These are phyloP conservation scores for Huso huso DNA, from an alignment of 2,797 vertebrate genomes.

Conservation along the genomic window DNA sequence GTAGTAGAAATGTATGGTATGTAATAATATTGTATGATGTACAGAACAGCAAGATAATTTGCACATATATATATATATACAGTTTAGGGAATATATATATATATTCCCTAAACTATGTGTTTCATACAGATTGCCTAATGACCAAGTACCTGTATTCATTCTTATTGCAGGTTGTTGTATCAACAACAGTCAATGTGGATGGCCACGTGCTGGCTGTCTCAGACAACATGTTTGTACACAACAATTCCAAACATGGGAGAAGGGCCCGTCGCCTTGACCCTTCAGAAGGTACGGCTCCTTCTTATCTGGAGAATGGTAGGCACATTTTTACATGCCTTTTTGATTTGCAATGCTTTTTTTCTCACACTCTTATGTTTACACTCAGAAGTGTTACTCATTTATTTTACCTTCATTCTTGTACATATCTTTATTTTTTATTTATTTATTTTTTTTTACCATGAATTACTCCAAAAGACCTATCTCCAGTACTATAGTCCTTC, in stretches of 20 bases:
- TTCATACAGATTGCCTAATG: constrained; percentile 4
- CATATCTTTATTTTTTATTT: constrained; percentile 2
- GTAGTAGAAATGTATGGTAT: too few relatives aligned
- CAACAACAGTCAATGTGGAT: constrained; percentile 98
- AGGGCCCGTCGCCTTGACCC: constrained; percentile 98
- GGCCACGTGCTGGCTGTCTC: constrained; percentile 98
- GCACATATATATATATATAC: too few relatives aligned
- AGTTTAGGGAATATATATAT: too few relatives aligned
- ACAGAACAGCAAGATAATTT: too few relatives aligned
- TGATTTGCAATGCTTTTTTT: constrained; percentile 55
- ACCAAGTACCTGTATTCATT: constrained; percentile 25
- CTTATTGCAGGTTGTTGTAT: constrained; percentile 89
- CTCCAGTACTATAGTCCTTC: constrained; percentile 22
- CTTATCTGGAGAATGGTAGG: constrained; percentile 99
- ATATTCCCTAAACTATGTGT: neutral
- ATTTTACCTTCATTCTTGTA: constrained; percentile 7
- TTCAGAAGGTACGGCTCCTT: constrained; percentile 99
- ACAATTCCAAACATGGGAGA: constrained; percentile 98
- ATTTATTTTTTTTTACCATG: constrained; percentile 5
- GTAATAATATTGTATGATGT: too few relatives aligned
- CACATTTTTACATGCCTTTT: constrained; percentile 76
- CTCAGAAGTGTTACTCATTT: neutral
- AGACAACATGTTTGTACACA: constrained; percentile 99
- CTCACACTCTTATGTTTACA: constrained; percentile 13
- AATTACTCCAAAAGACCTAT: constrained; percentile 19